A percentile compares a stretch with the other conserved stretches of the same genome.
phyloP scores from a whole-genome alignment of 1,140 invertebrate genomes.

The Magallana gigas region DNA sequence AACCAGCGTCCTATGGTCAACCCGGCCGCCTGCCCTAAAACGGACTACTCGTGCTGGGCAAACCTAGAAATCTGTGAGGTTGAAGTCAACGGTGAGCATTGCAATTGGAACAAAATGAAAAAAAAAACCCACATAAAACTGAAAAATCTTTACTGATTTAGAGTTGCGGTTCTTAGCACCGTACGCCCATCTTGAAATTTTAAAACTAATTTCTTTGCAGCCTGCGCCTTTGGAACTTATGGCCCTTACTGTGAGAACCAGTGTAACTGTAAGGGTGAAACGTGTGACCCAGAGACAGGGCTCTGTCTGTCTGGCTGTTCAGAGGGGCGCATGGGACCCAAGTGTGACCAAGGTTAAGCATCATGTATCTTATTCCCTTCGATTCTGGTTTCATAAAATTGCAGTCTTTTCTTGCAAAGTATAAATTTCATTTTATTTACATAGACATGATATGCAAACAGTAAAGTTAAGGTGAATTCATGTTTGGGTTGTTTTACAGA shows the following conservation, averaged over 20 bases:
- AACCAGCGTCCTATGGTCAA: slow-evolving; percentile 53
- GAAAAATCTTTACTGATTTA: background rate
- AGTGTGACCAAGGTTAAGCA: slow-evolving; percentile 56
- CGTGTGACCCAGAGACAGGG: slow-evolving; percentile 59
- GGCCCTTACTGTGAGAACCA: slow-evolving; percentile 60
- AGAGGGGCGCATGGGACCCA: slow-evolving; percentile 57
- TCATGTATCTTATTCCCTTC: slow-evolving; percentile 23
- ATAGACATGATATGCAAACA: no score
- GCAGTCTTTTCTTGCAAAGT: no score
- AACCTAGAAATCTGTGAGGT: slow-evolving; percentile 66
- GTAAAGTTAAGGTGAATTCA: background rate
- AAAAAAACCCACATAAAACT: no score
- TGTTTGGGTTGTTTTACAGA: background rate
- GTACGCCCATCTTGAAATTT: no score
- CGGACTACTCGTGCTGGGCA: slow-evolving; percentile 65
- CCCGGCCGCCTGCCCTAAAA: slow-evolving; percentile 55
- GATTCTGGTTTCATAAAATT: no score
- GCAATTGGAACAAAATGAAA: no score
- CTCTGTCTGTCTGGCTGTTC: slow-evolving; percentile 52
- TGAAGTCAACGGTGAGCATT: slow-evolving; percentile 59
- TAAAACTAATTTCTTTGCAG: slow-evolving; percentile 48
- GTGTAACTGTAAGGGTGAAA: slow-evolving; percentile 59
- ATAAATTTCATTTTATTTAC: background rate
- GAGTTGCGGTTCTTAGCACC: background rate
- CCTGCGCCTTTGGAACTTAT: slow-evolving; percentile 66